Evolutionary conservation across 2,113 vertebrate genomes (phyloP), one percentile per base, ranked within the genome.

Genomic region (Penelope pileata): DNA sequence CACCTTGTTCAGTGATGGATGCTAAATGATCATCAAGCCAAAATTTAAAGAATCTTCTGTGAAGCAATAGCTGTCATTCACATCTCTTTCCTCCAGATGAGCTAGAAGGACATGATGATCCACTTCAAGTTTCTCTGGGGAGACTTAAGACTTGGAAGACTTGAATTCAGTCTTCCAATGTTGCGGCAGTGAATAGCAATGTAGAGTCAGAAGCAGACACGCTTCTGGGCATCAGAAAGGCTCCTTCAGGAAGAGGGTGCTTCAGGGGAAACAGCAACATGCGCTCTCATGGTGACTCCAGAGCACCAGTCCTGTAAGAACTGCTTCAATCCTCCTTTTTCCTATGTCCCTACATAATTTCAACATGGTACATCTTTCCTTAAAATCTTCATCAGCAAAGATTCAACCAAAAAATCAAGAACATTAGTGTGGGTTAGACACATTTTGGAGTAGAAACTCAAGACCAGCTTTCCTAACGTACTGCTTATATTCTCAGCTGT

Each of bases 281-380:
- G 12, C 10, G 1, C 12, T n/a, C 15, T 2, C 16, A 21, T 47
- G n/a, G 24, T 66, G 63, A 6, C 7, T 26, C 16, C 36, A 58
- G 59, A 58, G 42, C 53, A 63, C 32, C 22, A 45, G 17, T 58
- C 17, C 62, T 64, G n/a, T 30, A 40, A 43, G 58, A 40, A 48
- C 62, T 64, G 84, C 67, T 76, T 24, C 67, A 19, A 72, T 63
- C 42, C 53, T 38, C 23, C 18, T 2, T 80, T 70, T 42, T 69
- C 51, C 53, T 59, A 36, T 51, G 3, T 45, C 38, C 53, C n/a
- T 38, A 2, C 24, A 0, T 14, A 40, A 30, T 27, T 29, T 70
- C 32, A 34, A 59, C 0, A 0, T 2, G 5, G 8, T 42, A 16
- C 36, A 2, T 10, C 64, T 38, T 50, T 64, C n/a, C 17, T 42